Evolutionary conservation across 2,113 vertebrate species (phyloP).

Genomic region (Cyprinodon brontotheroides): DNA sequence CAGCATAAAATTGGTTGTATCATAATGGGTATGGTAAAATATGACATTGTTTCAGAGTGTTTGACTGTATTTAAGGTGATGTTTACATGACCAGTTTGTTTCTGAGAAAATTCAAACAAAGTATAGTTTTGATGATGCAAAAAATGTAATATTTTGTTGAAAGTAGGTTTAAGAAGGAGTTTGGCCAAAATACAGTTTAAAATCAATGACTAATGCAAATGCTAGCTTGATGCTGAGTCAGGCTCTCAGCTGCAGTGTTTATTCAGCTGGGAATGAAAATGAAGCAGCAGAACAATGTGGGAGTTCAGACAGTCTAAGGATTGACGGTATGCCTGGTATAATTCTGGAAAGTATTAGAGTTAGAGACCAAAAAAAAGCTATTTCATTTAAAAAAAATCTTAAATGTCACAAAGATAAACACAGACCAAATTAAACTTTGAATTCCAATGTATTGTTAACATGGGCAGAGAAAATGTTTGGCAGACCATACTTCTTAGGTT

Average conservation of each 20-base stretch:
- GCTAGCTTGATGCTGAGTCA: conserved; percentile 74
- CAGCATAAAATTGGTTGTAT: not conserved
- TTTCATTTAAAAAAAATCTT: not conserved
- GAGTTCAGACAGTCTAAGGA: not conserved
- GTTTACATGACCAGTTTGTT: not conserved
- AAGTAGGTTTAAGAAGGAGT: not conserved
- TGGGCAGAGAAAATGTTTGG: not conserved
- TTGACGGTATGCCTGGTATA: not conserved
- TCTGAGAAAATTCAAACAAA: not conserved
- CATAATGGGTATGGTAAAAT: not conserved
- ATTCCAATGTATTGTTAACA: not conserved
- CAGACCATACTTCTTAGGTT: conserved; percentile 5
- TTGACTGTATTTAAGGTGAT: not conserved
- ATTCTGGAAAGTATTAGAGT: not conserved
- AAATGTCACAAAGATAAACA: not conserved
- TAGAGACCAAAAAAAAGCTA: not conserved
- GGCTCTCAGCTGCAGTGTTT: conserved; percentile 64
- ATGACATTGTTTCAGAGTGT: not conserved
- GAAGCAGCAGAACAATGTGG: conserved; percentile 33
- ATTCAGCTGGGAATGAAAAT: conserved; percentile 64
- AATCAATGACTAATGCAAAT: conserved; percentile 31
- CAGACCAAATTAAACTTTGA: not conserved
- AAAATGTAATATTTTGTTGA: conserved; percentile 1
- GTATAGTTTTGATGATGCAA: not conserved
- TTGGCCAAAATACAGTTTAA: conserved; percentile 12